Evolutionary conservation across 64 coral and sea anemone species (phyloP), one percentile per base, ranked within the genome.

Genomic region (Platygyra sinensis): DNA sequence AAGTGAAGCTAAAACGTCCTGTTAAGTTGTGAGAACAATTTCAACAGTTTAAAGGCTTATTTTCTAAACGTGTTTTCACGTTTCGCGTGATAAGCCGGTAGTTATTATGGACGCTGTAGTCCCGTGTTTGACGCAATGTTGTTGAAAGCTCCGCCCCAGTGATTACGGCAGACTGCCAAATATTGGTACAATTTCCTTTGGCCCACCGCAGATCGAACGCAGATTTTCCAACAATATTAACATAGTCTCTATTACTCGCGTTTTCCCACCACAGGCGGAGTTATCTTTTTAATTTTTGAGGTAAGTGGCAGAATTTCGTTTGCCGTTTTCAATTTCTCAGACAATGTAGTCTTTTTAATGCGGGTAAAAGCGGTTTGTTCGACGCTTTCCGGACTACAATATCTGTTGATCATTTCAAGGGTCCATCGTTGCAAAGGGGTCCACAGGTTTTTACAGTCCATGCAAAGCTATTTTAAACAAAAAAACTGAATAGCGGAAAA

Each of bases 101-200:
- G 36, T 71, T 49, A 15, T 46, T 72, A 63, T 16, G 62, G 38
- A 10, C 38, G 3, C 0, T 50, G 28, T 8, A 15, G 22, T 14
- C 22, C 81, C 81, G 14, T 64, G 49, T 71, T 25, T 85, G 81
- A 85, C 62, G 39, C 38, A 85, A 55, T 30, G 13, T 10, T 51
- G 63, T 38, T 1, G 32, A 51, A 25, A 71, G 81, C 81, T 65
- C 81, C 62, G 81, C 81, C 81, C 61, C 62, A 24, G 62, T 85
- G n/a, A 85, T 85, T 85, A 85, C 16, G 38, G 63, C 3, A 71
- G 81, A 85, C 62, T n/a, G 51, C 38, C 62, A 85, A 49, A 28
- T 27, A 85, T 85, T 72, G 62, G 19, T 22, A 6, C 62, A 52
- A 85, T 85, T 85, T 85, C 81, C 81, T 85, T 42, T 85, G 24